These are phyloP conservation scores for Teleogryllus oceanicus DNA, from an alignment of 2,888 invertebrate species.

Conservation along the genomic window DNA sequence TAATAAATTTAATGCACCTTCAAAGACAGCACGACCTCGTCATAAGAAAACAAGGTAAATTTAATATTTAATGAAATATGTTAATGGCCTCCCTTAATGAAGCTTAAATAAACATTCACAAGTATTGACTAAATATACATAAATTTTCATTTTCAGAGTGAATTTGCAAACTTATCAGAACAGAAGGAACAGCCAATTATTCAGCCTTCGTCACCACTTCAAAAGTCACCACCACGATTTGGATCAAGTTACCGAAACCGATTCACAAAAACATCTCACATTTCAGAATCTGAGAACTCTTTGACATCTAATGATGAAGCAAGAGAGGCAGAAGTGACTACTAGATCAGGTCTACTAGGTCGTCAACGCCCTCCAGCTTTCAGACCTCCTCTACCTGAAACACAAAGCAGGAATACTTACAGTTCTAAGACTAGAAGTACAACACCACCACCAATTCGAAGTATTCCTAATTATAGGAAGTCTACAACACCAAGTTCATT, in stretches of 20 bases:
- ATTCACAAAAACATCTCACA: not conserved
- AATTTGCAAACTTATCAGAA: not conserved
- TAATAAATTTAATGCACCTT: not conserved
- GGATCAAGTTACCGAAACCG: not conserved
- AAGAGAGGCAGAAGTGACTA: not conserved
- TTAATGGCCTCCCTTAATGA: not conserved
- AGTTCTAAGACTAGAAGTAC: not conserved
- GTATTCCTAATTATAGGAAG: not conserved
- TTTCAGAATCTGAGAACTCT: not conserved
- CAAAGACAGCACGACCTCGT: not conserved
- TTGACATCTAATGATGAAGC: slow-evolving; percentile 1
- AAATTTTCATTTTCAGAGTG: not conserved
- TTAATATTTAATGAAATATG: not conserved
- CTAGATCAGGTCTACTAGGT: not conserved
- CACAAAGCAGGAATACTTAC: not conserved
- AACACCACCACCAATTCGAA: not conserved
- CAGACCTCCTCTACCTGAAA: not conserved
- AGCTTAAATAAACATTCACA: not conserved
- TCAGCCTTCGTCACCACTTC: not conserved
- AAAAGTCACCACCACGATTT: not conserved
- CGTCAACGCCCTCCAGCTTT: not conserved
- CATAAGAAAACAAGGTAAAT: not conserved
- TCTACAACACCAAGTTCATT: not conserved
- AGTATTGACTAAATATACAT: not conserved
- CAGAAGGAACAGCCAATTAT: not conserved